phyloP scores from a whole-genome alignment of 2,797 vertebrate genomes.

The Crenuchus spilurus region DNA sequence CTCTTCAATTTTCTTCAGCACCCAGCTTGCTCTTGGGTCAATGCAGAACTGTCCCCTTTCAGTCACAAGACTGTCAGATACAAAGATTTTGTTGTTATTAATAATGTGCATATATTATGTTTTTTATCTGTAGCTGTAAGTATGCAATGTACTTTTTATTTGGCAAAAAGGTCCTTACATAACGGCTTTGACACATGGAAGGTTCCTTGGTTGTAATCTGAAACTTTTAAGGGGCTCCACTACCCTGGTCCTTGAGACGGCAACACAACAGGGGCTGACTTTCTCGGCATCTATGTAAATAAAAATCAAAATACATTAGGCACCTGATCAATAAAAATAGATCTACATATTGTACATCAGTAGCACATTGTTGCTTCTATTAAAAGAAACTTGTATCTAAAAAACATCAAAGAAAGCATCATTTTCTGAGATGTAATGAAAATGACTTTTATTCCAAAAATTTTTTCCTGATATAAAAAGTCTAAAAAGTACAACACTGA shows the following conservation, averaged over 20 bases:
- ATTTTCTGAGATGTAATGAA: too few relatives aligned
- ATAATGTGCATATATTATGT: neutral
- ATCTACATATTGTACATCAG: too few relatives aligned
- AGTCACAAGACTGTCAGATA: constrained; percentile 52
- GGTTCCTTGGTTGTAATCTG: neutral
- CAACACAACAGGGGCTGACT: constrained; percentile 59
- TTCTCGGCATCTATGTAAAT: constrained; percentile 50
- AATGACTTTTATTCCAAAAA: too few relatives aligned
- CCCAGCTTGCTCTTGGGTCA: constrained; percentile 40
- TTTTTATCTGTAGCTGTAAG: neutral
- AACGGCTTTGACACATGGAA: constrained; percentile 64
- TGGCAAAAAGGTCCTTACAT: constrained; percentile 64
- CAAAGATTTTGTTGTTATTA: neutral
- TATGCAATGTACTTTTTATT: neutral
- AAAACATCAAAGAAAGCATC: too few relatives aligned
- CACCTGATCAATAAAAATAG: neutral
- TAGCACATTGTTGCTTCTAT: neutral
- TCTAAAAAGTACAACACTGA: neutral
- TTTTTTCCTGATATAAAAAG: too few relatives aligned
- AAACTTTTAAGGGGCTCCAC: constrained; percentile 20
- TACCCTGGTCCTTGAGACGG: constrained; percentile 16
- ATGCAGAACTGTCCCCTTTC: constrained; percentile 28
- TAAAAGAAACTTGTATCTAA: too few relatives aligned
- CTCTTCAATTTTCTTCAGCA: constrained; percentile 3
- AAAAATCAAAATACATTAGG: neutral